These are phyloP conservation scores for Diaphora mendica DNA, from an alignment of 2,888 invertebrate genomes.

Conservation along the genomic window DNA sequence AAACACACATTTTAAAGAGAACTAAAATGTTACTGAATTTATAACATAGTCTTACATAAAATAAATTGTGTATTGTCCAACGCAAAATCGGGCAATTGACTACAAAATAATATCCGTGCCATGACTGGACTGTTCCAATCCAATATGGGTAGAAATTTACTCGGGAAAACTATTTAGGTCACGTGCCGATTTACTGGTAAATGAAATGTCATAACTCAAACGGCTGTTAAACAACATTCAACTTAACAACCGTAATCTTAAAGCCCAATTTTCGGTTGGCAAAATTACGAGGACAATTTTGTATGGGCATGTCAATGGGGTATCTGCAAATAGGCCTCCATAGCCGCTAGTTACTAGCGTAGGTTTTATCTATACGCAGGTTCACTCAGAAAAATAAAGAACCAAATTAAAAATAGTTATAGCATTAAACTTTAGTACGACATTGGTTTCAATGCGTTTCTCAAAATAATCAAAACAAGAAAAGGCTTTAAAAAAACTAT, in stretches of 20 bases:
- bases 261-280: slow-evolving; percentile 17
- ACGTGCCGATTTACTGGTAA: slow-evolving; percentile 32
- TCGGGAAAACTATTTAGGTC: slow-evolving; percentile 44
- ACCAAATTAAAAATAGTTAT: too few relatives aligned
- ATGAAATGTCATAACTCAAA: slow-evolving; percentile 36
- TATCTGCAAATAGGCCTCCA: slow-evolving; percentile 17
- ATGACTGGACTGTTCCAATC: slow-evolving; percentile 44
- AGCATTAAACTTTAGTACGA: too few relatives aligned
- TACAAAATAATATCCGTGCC: slow-evolving; percentile 44
- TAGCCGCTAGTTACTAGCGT: slow-evolving; percentile 30
- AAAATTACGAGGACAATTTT: slow-evolving; percentile 4
- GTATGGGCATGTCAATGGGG: slow-evolving; percentile 6
- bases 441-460: too few relatives aligned
- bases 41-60: background rate
- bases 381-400: background rate
- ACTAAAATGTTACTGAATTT: background rate
- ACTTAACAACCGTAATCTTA: slow-evolving; percentile 12
- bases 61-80: slow-evolving; percentile 12
- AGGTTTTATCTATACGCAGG: background rate
- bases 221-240: slow-evolving; percentile 19
- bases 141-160: slow-evolving; percentile 44
- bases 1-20: background rate
- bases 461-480: too few relatives aligned
- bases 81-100: slow-evolving; percentile 33
- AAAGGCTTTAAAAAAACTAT: too few relatives aligned